These are phyloP conservation scores for Decapterus maruadsi DNA, from an alignment of 2,797 vertebrate genomes.

Conservation along the genomic window DNA sequence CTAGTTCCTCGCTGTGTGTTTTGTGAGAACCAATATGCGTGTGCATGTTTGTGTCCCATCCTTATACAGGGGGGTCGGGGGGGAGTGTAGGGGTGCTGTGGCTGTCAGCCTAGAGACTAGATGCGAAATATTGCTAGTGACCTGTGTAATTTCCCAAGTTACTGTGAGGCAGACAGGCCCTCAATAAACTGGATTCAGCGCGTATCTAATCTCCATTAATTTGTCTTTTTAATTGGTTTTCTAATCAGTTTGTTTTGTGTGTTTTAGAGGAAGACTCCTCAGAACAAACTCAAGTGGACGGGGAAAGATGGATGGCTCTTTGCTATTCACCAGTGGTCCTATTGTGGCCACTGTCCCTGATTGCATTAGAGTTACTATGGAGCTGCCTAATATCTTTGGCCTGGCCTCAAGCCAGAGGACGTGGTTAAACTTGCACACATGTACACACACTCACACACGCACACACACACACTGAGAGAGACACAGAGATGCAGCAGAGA, in stretches of 20 bases:
- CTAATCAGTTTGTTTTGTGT: constrained; percentile 8
- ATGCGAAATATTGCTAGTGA: constrained; percentile 81
- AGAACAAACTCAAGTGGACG: constrained; percentile 22
- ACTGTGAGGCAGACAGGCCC: constrained; percentile 72
- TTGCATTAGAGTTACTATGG: constrained; percentile 80
- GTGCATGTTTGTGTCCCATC: constrained; percentile 62
- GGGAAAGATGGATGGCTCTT: constrained; percentile 42
- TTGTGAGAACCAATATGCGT: constrained; percentile 41
- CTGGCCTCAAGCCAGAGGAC: constrained; percentile 79
- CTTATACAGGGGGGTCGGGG: constrained; percentile 25
- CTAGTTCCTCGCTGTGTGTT: constrained; percentile 53
- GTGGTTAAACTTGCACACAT: constrained; percentile 60
- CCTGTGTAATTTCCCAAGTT: constrained; percentile 84
- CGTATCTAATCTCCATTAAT: constrained; percentile 7
- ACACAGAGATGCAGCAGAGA: constrained; percentile 64
- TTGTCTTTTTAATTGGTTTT: constrained; percentile 4
- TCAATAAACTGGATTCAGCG: constrained; percentile 23
- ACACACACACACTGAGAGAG: constrained; percentile 37
- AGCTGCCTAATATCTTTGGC: constrained; percentile 77
- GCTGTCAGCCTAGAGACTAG: constrained; percentile 70
- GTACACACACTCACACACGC: constrained; percentile 35
- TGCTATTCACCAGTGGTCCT: constrained; percentile 43
- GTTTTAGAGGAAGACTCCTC: neutral
- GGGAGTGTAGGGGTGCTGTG: constrained; percentile 34
- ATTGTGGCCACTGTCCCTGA: constrained; percentile 72